Base-by-base conservation (phyloP, 2,888 invertebrate genomes). In the Stegana nigrithorax region DNA sequence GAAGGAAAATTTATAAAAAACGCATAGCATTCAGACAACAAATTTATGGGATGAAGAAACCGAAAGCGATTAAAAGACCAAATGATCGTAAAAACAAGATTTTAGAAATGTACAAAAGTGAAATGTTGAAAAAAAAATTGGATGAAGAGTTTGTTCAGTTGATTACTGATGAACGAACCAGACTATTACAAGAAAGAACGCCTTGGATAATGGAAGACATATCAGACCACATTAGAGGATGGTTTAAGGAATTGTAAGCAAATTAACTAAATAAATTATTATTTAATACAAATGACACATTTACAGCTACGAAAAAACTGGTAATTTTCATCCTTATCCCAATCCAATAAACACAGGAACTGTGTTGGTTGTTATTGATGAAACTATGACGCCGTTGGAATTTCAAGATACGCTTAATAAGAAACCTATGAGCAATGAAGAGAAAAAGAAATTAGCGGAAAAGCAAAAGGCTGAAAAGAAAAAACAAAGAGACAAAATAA, bases 181-280 rank as follows among this genome's bases (percentile, higher is more conserved):
- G 88, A 58, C 81, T 88, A 14, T 69, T 89, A n/a, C 78, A 87
- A 62, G 79, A 87, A 0, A 79, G 86, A 5, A 84, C 84, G 7
- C 88, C 89, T 1, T 87, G 88, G 62, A 86, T 93, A 71, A 89
- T 91, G 84, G 93, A 93, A 77, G 90, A 91, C 67, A 91, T 93
- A 77, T 89, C 90, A 36, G 92, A 92, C 67, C 91, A 93, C 81
- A 90, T 93, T 66, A 86, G 92, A 27, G 89, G 88, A 64, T 93
- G 93, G 92, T 92, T 92, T 78, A 76, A 87, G 29, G 85, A 89
- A 69, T 92, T 91, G 90, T 90, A 89, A 73, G 73, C 51, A 50
- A 19, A 27, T 26, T 14, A n/a, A n/a, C n/a, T n/a, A n/a, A n/a
- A n/a, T n/a, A n/a, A 19, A 8, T 23, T 6, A 1, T n/a, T 50